Conservation (phyloP, 2,113 vertebrate species). For the Tiliqua scincoides region DNA sequence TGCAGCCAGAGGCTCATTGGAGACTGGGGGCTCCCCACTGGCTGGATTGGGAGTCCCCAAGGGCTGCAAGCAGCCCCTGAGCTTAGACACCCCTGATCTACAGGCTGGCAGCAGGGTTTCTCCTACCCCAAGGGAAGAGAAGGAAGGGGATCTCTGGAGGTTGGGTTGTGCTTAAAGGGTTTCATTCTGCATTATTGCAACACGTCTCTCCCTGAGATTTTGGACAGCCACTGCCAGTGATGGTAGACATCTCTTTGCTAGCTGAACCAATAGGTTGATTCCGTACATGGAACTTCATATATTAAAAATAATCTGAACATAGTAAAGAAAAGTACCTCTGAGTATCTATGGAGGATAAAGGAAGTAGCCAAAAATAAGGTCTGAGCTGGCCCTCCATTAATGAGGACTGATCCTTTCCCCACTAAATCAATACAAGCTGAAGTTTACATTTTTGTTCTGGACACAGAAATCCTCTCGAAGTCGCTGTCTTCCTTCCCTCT, state of each 20-base stretch:
- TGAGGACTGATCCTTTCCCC: neutral
- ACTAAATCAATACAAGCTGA: rapidly evolving
- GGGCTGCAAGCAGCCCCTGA: too few species aligned
- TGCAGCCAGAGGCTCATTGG: too few species aligned
- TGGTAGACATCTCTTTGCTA: neutral
- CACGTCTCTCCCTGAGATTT: neutral
- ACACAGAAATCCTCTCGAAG: neutral
- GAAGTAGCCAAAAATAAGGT: neutral
- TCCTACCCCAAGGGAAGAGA: too few species aligned
- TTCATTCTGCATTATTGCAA: neutral
- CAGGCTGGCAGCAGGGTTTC: too few species aligned
- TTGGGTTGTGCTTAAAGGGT: too few species aligned
- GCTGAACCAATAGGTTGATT: neutral
- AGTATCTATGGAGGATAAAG: neutral
- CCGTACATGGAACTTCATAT: neutral
- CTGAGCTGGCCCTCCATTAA: neutral
- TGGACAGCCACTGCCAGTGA: too few species aligned
- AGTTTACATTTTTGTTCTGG: neutral
- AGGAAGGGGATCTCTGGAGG: too few species aligned
- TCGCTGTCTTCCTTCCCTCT: neutral
- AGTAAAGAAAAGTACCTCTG: neutral
- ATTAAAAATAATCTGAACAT: neutral
- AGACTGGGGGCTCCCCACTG: too few species aligned
- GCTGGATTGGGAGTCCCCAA: too few species aligned
- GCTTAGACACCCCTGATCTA: too few species aligned